phyloP scores from a whole-genome alignment of 2,113 vertebrate genomes.

The Pseudolaguvia tuberculata region DNA sequence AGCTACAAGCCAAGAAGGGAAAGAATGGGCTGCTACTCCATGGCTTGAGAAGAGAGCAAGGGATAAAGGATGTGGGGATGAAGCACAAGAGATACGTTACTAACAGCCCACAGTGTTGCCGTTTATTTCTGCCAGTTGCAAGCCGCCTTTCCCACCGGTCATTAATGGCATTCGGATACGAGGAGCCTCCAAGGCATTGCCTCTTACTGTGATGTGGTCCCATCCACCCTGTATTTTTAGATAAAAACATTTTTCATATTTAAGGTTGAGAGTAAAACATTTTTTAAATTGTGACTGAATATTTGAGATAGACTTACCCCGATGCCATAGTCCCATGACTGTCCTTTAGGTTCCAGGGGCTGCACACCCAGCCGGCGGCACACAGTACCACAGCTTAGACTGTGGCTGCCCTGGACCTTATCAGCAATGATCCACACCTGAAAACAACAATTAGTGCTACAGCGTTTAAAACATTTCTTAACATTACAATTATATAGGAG shows the following conservation, averaged over 20 bases:
- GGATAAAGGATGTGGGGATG: background rate
- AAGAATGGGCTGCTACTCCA: background rate
- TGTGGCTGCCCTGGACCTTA: conserved; percentile 92
- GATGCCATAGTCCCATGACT: conserved; percentile 93
- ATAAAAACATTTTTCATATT: background rate
- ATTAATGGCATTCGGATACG: conserved; percentile 51
- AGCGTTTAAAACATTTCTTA: too few species aligned
- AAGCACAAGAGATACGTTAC: conserved; percentile 6
- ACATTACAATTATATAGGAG: too few species aligned
- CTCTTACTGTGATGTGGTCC: conserved; percentile 87
- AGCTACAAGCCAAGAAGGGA: background rate
- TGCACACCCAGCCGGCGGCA: conserved; percentile 84
- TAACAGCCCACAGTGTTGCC: conserved; percentile 64
- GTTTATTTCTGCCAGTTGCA: conserved; percentile 50
- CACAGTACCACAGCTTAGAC: conserved; percentile 90
- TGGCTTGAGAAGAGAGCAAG: background rate
- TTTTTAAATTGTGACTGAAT: background rate
- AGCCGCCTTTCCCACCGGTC: conserved; percentile 27
- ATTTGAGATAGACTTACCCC: conserved; percentile 73
- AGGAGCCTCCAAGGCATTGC: conserved; percentile 72
- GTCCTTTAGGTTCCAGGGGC: conserved; percentile 80
- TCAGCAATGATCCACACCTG: conserved; percentile 98
- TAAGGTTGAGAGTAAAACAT: background rate
- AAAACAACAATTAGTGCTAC: background rate
- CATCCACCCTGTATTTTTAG: conserved; percentile 80